phyloP scores from a whole-genome alignment of 2,113 vertebrate species.

The Esox niger region DNA sequence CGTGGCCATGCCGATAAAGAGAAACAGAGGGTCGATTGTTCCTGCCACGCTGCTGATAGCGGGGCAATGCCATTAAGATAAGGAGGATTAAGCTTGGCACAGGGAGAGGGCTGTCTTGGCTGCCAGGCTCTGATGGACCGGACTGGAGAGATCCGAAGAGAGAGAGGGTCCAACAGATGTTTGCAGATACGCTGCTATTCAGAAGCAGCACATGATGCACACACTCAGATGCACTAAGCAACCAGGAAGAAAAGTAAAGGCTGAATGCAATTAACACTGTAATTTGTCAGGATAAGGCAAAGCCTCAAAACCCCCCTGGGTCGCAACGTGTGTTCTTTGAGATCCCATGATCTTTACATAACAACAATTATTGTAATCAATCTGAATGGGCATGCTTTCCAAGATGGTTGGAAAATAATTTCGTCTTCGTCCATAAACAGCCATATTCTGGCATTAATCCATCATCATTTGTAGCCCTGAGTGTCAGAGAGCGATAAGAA shows the following conservation, averaged over 20 bases:
- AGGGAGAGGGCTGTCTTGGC: constrained; percentile 26
- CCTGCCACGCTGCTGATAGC: constrained; percentile 53
- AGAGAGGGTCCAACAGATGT: constrained; percentile 1
- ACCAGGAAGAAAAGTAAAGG: constrained; percentile 6
- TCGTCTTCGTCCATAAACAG: too few relatives aligned
- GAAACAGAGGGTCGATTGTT: constrained; percentile 61
- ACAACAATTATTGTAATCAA: too few relatives aligned
- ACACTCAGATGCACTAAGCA: neutral
- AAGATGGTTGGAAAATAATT: too few relatives aligned
- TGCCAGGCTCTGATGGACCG: constrained; percentile 38
- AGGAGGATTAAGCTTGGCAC: constrained; percentile 61
- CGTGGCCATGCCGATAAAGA: constrained; percentile 61
- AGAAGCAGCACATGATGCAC: neutral
- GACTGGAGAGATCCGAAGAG: constrained; percentile 20
- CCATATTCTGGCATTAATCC: too few relatives aligned
- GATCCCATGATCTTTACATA: too few relatives aligned
- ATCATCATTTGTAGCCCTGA: too few relatives aligned
- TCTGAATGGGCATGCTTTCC: too few relatives aligned
- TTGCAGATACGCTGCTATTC: neutral
- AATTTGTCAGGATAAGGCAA: too few relatives aligned
- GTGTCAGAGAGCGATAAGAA: too few relatives aligned
- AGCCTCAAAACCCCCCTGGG: too few relatives aligned
- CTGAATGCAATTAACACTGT: too few relatives aligned
- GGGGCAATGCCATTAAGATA: constrained; percentile 75
- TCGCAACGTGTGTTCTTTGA: too few relatives aligned